Percentiles rank a stretch among this genome's conserved stretches.
These are phyloP conservation scores for Pseudochromis fuscus DNA, from an alignment of 2,797 vertebrate species.

Conservation along the genomic window DNA sequence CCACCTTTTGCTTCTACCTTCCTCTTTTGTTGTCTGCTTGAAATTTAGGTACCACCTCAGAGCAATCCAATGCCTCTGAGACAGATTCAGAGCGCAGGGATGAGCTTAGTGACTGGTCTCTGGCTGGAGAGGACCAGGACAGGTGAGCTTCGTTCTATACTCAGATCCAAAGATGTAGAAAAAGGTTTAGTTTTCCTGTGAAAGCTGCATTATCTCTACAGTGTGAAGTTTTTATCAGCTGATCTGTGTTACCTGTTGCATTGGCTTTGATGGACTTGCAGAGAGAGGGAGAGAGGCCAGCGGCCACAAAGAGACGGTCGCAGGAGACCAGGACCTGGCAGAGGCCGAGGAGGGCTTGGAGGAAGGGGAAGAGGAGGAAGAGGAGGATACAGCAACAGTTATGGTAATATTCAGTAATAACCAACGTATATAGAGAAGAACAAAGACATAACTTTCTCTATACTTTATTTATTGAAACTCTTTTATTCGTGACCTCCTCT, in stretches of 20 bases:
- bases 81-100: conserved; percentile 97
- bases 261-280: conserved; percentile 42
- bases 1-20: neutral
- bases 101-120: conserved; percentile 97
- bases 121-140: conserved; percentile 92
- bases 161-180: neutral
- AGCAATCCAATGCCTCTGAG: conserved; percentile 97
- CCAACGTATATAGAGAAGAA: neutral
- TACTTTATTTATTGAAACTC: neutral
- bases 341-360: conserved; percentile 91
- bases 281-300: conserved; percentile 83
- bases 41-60: conserved; percentile 93
- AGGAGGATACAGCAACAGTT: conserved; percentile 89
- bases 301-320: conserved; percentile 88
- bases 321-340: conserved; percentile 87
- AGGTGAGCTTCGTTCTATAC: conserved; percentile 57
- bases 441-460: neutral
- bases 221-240: neutral
- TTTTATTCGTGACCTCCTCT: neutral
- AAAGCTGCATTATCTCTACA: neutral
- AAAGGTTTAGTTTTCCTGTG: neutral
- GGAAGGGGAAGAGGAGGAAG: conserved; percentile 91
- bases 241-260: neutral
- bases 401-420: conserved; percentile 83
- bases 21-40: neutral